Conservation (phyloP, 2,888 invertebrate species). For the Trichogramma dendrolimi region DNA sequence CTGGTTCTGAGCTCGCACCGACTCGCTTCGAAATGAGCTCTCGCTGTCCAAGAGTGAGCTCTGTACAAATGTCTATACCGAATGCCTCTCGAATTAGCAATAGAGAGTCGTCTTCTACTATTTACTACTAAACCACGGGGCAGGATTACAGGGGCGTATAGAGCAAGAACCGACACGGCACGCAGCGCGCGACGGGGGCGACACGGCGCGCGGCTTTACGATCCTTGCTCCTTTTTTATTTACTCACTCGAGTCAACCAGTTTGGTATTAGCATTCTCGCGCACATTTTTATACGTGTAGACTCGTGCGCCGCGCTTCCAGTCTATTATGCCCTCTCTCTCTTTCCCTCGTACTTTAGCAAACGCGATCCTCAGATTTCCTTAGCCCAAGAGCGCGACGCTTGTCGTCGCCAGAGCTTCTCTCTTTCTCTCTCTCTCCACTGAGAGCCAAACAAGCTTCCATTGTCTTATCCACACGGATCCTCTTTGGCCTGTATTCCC, state of each 20-base stretch:
- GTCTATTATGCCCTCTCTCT: conserved; percentile 31
- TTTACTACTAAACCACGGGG: conserved; percentile 29
- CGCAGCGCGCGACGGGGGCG: conserved; percentile 13
- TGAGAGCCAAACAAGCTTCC: conserved; percentile 23
- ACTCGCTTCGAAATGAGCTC: too few species aligned
- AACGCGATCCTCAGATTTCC: conserved; percentile 15
- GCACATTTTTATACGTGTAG: conserved; percentile 30
- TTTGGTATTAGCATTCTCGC: conserved; percentile 47
- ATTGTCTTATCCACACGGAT: conserved; percentile 25
- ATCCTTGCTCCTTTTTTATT: conserved; percentile 50
- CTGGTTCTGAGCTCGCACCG: too few species aligned
- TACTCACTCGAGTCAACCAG: conserved; percentile 51
- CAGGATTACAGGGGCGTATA: background rate
- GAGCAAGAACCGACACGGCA: conserved; percentile 7
- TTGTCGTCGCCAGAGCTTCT: conserved; percentile 17
- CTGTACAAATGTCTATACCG: too few species aligned
- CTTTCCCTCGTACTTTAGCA: conserved; percentile 28
- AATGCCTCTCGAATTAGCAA: conserved; percentile 46
- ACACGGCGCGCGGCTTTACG: conserved; percentile 34
- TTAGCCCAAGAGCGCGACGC: background rate
- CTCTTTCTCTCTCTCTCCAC: conserved; percentile 16
- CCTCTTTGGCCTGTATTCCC: too few species aligned
- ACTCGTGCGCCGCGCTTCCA: conserved; percentile 27
- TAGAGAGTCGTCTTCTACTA: conserved; percentile 42
- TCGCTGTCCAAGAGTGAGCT: too few species aligned